A percentile compares a stretch with the other conserved stretches of the same genome.
Evolutionary conservation across 2,888 invertebrate species (phyloP).

Genomic region (Salticus scenicus): DNA sequence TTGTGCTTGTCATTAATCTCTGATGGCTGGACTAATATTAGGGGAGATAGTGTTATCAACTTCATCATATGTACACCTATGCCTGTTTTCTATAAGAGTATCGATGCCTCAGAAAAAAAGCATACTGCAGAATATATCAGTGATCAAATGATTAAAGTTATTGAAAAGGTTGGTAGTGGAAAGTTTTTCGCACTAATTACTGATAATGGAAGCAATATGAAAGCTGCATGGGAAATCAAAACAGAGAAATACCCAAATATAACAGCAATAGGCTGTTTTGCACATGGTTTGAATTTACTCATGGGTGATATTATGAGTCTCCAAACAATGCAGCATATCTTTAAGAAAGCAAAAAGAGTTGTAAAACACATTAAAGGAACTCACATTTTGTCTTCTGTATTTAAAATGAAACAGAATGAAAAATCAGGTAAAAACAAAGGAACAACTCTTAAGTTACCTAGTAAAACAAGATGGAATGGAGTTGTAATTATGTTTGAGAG

Average conservation of each 20-base stretch:
- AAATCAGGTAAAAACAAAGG: slow-evolving; percentile 11
- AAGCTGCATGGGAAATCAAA: slow-evolving; percentile 9
- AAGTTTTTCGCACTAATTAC: slow-evolving; percentile 17
- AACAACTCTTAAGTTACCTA: slow-evolving; percentile 7
- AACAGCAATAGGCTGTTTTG: slow-evolving; percentile 12
- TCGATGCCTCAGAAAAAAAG: background rate
- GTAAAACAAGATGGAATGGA: slow-evolving; percentile 20
- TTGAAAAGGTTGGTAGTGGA: slow-evolving; percentile 10
- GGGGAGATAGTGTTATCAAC: background rate
- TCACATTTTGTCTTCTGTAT: background rate
- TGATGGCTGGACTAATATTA: slow-evolving; percentile 6
- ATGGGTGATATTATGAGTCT: background rate
- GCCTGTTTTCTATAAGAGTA: background rate
- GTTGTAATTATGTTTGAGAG: slow-evolving; percentile 19
- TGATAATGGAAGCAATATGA: slow-evolving; percentile 14
- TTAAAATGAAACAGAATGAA: slow-evolving; percentile 18
- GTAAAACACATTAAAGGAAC: slow-evolving; percentile 10
- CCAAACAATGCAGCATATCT: slow-evolving; percentile 6
- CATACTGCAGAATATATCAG: slow-evolving; percentile 15
- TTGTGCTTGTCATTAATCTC: background rate
- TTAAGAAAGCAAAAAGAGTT: slow-evolving; percentile 16
- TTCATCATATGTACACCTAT: background rate
- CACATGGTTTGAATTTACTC: background rate
- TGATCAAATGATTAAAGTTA: background rate
- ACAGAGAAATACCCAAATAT: slow-evolving; percentile 10